Evolutionary conservation across 2,113 vertebrate species (phyloP), one percentile per base, ranked within the genome.

Genomic region (Cercocebus atys): DNA sequence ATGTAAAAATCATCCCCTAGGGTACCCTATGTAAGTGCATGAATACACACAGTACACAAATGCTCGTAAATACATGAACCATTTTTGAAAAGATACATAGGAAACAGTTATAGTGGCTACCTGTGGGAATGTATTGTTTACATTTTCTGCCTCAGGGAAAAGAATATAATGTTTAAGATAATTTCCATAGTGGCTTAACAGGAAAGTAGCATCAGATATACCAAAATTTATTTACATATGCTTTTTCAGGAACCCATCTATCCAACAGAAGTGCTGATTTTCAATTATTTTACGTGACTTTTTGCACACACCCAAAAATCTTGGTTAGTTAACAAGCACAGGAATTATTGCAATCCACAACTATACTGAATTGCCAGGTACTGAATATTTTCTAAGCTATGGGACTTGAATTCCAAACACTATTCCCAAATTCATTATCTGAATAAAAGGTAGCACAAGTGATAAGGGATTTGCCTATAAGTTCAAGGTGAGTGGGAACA

Each of bases 131-230:
- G 25, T 61, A n/a, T 40, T 84, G 50, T 88, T 64, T 88, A 50
- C 72, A 59, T 88, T 68, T 75, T 96, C 47, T 92, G 66, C 73
- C 25, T 92, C 47, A 8, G 50, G 76, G n/a, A 55, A 96, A 95
- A 85, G 72, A 95, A 76, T 61, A 90, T 43, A 82, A 80, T 40
- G 20, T 72, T 97, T 91, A 96, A 89, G 35, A 52, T 88, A 93
- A 83, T 64, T 88, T 68, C 27, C 20, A 55, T 13, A 57, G 40
- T 43, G 35, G 8, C 80, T 88, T 90, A 90, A 11, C 78, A 92
- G 52, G 59, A 93, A 93, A 93, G 83, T 47, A 59, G 61, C 52
- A 30, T 82, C 11, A 95, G 52, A 80, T 45, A 82, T 16, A 11
- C 8, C 38, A 88, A 90, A 88, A 70, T 88, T 38, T 66, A 45